Percentiles rank a stretch among this genome's conserved stretches.
Conservation (phyloP, 1,140 invertebrate genomes). For the Tenebrio molitor region DNA sequence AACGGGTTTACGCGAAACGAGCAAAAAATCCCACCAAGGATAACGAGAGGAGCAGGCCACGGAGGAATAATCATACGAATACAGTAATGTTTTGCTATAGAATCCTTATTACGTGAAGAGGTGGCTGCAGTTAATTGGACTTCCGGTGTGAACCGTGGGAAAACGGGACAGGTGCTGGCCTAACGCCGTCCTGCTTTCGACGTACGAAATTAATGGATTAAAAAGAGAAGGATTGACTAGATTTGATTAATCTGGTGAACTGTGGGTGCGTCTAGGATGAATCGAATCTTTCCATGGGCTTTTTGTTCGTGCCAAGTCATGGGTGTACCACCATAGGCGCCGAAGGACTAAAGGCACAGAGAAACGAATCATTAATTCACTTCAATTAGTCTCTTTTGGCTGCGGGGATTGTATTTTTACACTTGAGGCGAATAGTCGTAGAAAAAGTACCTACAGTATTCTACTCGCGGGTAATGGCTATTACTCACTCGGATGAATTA, state of each 20-base stretch:
- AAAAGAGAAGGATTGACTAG: slow-evolving; percentile 3
- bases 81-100: slow-evolving; percentile 24
- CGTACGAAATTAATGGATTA: not conserved
- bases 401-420: too few relatives aligned
- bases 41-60: not conserved
- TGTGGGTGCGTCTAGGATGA: slow-evolving; percentile 30
- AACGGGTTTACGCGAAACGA: not conserved
- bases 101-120: slow-evolving; percentile 28
- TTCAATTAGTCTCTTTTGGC: too few relatives aligned
- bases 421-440: too few relatives aligned
- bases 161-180: slow-evolving; percentile 33
- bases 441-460: too few relatives aligned
- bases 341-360: not conserved
- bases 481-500: too few relatives aligned
- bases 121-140: slow-evolving; percentile 46
- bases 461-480: too few relatives aligned
- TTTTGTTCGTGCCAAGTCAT: not conserved
- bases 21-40: not conserved
- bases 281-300: slow-evolving; percentile 1
- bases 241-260: slow-evolving; percentile 26
- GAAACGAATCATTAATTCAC: not conserved
- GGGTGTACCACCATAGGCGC: not conserved
- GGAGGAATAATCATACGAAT: slow-evolving; percentile 19
- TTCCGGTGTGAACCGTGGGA: slow-evolving; percentile 47
- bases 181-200: slow-evolving; percentile 4